Evolutionary conservation across 2,113 vertebrate genomes (phyloP), one percentile per base, ranked within the genome.

Genomic region (Gasterosteus aculeatus): DNA sequence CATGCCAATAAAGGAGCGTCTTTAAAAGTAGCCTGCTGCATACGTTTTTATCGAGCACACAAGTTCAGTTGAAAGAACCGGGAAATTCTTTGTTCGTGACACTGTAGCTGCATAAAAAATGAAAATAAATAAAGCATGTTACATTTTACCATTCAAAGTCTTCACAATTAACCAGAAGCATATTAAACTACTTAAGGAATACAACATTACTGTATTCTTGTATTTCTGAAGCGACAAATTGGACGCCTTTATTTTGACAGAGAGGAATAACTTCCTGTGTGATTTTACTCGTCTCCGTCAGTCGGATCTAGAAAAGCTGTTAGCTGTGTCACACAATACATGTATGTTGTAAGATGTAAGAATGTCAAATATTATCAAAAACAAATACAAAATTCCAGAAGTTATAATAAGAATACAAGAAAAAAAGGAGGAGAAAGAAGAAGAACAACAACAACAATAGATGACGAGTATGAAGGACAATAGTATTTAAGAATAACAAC

Each of bases 111-210:
- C 16, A 49, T 65, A 31, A 19, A 33, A 22, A 14, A 56, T 6
- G 12, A 26, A 18, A 18, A 0, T 0, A 46, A 46, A 46, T 16
- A 29, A 56, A 18, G 15, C 12, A 31, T 57, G 16, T 57, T 16
- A 31, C 8, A 57, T 22, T 10, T 7, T 67, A 14, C 9, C 54
- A 54, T 33, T 66, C 15, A 47, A 18, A 22, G 33, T 54, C 7
- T 69, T 31, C 42, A 19, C 35, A 54, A 68, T 67, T 47, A 14
- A 22, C 59, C 10, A 61, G 33, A 61, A 61, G 59, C 42, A 8
- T 47, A 12, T 35, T 33, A 29, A 49, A 5, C 11, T 16, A 65
- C 26, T 12, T 12, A 14, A 54, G 22, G 10, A 26, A 11, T n/a
- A 12, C 12, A 26, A 54, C 22, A 16, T 10, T 29, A 8, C 5